Base-by-base conservation (phyloP, 2,888 invertebrate genomes). In the Drymonia ruficornis region DNA sequence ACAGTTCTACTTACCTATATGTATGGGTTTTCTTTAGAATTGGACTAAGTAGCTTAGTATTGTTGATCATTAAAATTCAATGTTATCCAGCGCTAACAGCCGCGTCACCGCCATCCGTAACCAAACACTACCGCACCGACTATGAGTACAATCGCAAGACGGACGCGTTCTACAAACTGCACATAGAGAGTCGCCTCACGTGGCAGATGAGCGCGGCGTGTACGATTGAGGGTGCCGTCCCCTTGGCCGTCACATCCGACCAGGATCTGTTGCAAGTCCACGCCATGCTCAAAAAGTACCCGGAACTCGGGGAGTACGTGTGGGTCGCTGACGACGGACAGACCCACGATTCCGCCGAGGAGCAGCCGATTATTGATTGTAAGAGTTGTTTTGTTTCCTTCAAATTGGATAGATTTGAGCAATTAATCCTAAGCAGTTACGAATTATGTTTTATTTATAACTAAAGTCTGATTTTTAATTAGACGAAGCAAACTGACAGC, bases 131-230 rank as follows among this genome's bases (percentile, higher is more conserved):
- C 52, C 78, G 89, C 0, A 48, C 55, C 0, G 89, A 89, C 59
- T 89, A 89, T 50, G 74, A 60, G 1, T 89, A 87, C 64, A 84
- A 83, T 49, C 45, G 42, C 0, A 72, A 69, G 36, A 76, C 83
- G 0, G 74, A 85, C 52, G 80, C 87, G 0, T 89, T 83, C 66
- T 89, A 89, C 70, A 89, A 89, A 56, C 65, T 89, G 0, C 89
- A 89, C 55, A 73, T 77, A 0, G 86, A 86, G 44, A 31, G 47
- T 0, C 56, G 44, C 0, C 15, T 19, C 0, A 34, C 23, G 0
- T 18, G 13, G 16, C 13, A 16, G 0, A 70, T 76, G 0, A 19
- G 44, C 0, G 11, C 1, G 0, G 34, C 69, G 0, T 88, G 88
- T 53, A 23, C 44, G 0, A n/a, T 55, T 0, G 87, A 88, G 59